A percentile compares a stretch with the other conserved stretches of the same genome.
Evolutionary conservation across 2,888 invertebrate genomes (phyloP).

Genomic region (Tanytarsus gracilentus): DNA sequence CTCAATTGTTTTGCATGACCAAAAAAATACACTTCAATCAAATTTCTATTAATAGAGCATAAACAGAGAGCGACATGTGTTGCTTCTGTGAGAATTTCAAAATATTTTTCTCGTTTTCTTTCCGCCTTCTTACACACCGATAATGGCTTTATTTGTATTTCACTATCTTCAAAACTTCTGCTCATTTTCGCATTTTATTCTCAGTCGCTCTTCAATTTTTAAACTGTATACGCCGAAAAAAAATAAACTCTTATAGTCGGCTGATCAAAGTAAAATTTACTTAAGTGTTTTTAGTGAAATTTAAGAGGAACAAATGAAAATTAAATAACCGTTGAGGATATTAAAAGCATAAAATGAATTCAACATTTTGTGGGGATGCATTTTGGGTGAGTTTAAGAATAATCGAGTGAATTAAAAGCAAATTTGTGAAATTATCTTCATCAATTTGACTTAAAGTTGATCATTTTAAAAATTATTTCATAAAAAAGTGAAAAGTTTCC

Average conservation of each 20-base stretch:
- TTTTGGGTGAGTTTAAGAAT: slow-evolving; percentile 28
- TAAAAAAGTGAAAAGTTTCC: too few species aligned
- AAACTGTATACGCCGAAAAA: too few species aligned
- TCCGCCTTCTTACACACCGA: too few species aligned
- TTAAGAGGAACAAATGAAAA: not conserved
- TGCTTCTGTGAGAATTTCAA: not conserved
- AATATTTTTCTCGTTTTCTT: not conserved
- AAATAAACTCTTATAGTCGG: too few species aligned
- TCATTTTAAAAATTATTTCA: not conserved
- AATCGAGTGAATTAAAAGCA: not conserved
- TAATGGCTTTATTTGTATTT: too few species aligned
- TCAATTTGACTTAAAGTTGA: not conserved
- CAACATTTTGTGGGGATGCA: slow-evolving; percentile 24
- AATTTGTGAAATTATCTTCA: not conserved
- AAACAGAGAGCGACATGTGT: not conserved
- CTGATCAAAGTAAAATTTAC: too few species aligned
- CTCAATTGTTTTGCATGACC: not conserved
- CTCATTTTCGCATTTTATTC: too few species aligned
- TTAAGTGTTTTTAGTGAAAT: not conserved
- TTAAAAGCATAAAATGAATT: too few species aligned
- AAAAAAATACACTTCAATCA: too few species aligned
- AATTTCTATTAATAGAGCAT: too few species aligned
- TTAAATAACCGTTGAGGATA: not conserved
- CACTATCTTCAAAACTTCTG: too few species aligned
- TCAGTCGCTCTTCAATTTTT: too few species aligned